Base-by-base conservation (phyloP, 2,888 invertebrate species). In the Unio delphinus region DNA sequence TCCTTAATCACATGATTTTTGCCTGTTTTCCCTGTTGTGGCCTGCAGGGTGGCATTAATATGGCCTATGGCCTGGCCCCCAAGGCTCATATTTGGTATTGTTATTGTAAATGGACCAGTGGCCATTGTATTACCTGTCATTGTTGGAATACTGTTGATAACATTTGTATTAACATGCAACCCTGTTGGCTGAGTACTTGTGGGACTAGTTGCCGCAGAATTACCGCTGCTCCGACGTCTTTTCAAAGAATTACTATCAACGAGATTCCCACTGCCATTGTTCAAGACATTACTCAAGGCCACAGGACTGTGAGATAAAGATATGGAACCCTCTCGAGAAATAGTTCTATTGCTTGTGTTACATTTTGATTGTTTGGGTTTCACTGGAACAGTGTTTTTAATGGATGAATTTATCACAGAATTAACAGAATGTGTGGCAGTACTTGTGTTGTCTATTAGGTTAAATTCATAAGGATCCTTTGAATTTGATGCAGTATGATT, bases 401-500 rank as follows among this genome's bases (percentile, higher is more conserved):
- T 45, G 45, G 45, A 45, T 45, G 45, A 72, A 61, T 76, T 76
- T 57, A 76, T 67, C 58, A 76, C 69, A 69, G 73, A 60, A 30
- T 72, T 75, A 26, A 67, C 62, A 57, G 68, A 68, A 30, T 74
- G 65, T n/a, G 65, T 58, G 59, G 68, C 65, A 58, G 62, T 55
- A 30, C 66, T 62, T 30, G 70, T 73, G 30, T 66, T 73, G 67
- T 86, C 85, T 45, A 82, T 65, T 67, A 80, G 70, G 64, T 79
- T 83, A 78, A 88, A 88, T 64, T 87, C 88, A 73, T 88, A 88
- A 0, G 88, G 88, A 69, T 88, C 88, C 70, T 85, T 83, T 61
- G 85, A 80, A 67, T 80, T 83, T 55, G 79, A 80, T 11, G 75
- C 62, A 55, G 81, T 72, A 63, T 86, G 86, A 45, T 83, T 75